These are phyloP conservation scores for Lochmaea crataegi DNA, from an alignment of 2,888 invertebrate genomes.

Conservation along the genomic window DNA sequence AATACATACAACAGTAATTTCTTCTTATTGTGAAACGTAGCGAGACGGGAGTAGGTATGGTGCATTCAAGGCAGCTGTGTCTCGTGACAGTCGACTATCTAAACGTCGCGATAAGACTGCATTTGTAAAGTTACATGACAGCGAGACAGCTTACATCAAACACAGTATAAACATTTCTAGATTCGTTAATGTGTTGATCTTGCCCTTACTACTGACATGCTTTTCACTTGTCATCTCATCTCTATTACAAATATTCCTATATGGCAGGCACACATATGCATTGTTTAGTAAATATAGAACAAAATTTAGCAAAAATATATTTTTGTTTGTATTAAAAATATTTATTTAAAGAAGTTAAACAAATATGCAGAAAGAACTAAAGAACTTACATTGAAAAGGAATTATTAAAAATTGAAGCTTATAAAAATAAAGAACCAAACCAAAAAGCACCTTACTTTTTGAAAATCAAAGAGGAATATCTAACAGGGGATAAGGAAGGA, in stretches of 20 bases:
- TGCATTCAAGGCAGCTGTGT: slow-evolving; percentile 36
- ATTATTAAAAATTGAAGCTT: too few relatives aligned
- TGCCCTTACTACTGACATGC: slow-evolving; percentile 41
- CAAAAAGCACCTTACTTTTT: too few relatives aligned
- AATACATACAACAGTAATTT: not conserved
- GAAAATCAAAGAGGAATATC: too few relatives aligned
- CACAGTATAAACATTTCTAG: slow-evolving; percentile 57
- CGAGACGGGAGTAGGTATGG: slow-evolving; percentile 23
- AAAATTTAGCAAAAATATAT: not conserved
- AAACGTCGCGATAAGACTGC: slow-evolving; percentile 55
- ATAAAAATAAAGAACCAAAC: too few relatives aligned
- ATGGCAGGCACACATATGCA: not conserved
- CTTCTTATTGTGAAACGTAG: not conserved
- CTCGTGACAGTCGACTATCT: slow-evolving; percentile 55
- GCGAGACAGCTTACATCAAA: slow-evolving; percentile 61
- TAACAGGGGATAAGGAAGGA: too few relatives aligned
- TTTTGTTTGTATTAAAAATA: not conserved
- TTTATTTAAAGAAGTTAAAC: too few relatives aligned
- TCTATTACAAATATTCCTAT: slow-evolving; percentile 7
- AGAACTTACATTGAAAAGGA: too few relatives aligned
- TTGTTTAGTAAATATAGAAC: not conserved
- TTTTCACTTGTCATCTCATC: slow-evolving; percentile 27
- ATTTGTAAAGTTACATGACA: slow-evolving; percentile 57
- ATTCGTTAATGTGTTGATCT: slow-evolving; percentile 60
- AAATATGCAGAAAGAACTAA: too few relatives aligned